Conservation (phyloP, 2,888 invertebrate species). For the Gerris lacustris region DNA sequence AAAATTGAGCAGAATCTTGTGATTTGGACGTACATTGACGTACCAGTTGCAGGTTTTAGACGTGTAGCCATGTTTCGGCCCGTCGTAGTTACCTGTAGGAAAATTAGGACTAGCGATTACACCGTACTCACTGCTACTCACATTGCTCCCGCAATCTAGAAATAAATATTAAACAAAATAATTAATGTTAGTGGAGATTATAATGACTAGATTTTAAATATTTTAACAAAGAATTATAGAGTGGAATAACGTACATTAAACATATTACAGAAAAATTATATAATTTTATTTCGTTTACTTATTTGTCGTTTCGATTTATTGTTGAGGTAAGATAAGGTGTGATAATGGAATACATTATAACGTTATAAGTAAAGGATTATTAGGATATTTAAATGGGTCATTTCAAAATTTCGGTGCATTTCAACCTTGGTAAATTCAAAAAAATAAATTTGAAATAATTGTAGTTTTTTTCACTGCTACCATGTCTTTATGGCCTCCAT, state of each 20-base stretch:
- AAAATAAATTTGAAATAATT: no score
- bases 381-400: no score
- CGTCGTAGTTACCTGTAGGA: constrained; percentile 71
- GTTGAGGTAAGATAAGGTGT: no score
- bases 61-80: constrained; percentile 62
- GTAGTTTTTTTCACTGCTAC: no score
- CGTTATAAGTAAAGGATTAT: no score
- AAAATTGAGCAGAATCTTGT: constrained; percentile 81
- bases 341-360: no score
- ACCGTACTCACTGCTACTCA: constrained; percentile 69
- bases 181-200: background rate
- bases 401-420: no score
- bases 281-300: no score
- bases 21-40: constrained; percentile 72
- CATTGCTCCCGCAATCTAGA: constrained; percentile 80
- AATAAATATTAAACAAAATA: constrained; percentile 17
- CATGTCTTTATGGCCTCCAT: no score
- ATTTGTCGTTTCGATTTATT: no score
- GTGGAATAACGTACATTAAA: background rate
- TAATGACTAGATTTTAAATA: constrained; percentile 1
- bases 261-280: no score
- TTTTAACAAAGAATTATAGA: background rate
- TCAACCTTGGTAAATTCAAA: no score
- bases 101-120: constrained; percentile 80
- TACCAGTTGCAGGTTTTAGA: constrained; percentile 95